phyloP scores from a whole-genome alignment of 2,888 invertebrate species.

The Listrodromus nycthemerus region DNA sequence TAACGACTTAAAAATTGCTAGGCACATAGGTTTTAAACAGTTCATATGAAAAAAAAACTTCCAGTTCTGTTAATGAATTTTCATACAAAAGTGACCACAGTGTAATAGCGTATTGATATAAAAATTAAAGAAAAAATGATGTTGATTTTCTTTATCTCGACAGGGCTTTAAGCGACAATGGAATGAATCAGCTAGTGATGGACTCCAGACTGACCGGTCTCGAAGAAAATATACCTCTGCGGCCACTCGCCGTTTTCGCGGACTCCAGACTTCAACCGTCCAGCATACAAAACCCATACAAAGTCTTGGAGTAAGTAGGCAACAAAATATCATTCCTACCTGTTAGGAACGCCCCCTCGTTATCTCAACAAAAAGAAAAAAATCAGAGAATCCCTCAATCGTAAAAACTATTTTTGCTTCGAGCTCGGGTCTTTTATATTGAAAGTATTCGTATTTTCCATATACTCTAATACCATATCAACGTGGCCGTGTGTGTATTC shows the following conservation, averaged over 20 bases:
- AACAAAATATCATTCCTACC: conserved; percentile 59
- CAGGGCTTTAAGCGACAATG: conserved; percentile 81
- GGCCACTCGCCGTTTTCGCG: conserved; percentile 88
- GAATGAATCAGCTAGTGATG: conserved; percentile 80
- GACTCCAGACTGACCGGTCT: conserved; percentile 82
- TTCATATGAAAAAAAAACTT: too few relatives aligned
- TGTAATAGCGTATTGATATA: too few relatives aligned
- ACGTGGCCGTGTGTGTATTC: conserved; percentile 64
- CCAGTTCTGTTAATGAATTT: too few relatives aligned
- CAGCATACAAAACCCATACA: conserved; percentile 87
- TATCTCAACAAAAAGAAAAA: conserved; percentile 11
- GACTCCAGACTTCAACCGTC: conserved; percentile 77
- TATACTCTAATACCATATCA: conserved; percentile 29
- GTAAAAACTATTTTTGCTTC: conserved; percentile 31
- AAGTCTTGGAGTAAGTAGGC: conserved; percentile 90
- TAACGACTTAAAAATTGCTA: too few relatives aligned
- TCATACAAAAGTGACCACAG: too few relatives aligned
- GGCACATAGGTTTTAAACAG: too few relatives aligned
- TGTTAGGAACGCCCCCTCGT: background rate
- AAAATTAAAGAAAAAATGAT: too few relatives aligned
- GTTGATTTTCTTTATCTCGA: background rate
- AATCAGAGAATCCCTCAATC: conserved; percentile 10
- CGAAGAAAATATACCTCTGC: conserved; percentile 92
- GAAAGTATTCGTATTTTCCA: conserved; percentile 26
- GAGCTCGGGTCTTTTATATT: conserved; percentile 38